Evolutionary conservation across 2,797 vertebrate genomes (phyloP), one percentile per base, ranked within the genome.

Genomic region (Petrocephalus sullivani): DNA sequence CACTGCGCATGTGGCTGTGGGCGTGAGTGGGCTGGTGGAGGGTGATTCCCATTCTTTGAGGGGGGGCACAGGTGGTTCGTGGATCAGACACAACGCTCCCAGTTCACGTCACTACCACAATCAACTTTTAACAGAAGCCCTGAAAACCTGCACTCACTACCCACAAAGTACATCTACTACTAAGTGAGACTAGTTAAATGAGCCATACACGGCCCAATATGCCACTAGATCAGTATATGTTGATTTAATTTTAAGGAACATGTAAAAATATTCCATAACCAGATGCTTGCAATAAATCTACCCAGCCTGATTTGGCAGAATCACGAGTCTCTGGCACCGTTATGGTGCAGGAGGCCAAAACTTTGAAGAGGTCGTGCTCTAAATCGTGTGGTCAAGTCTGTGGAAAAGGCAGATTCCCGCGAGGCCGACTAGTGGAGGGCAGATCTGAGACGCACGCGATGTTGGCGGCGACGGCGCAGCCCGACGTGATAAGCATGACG

Each of bases 401-500:
- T 58, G 3, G 4, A 41, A 75, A 75, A 33, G 28, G 23, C 3
- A 19, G 57, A 5, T 19, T 60, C 57, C 6, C 7, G 37, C 41
- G 46, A 78, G 10, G 61, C 21, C 10, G 14, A 7, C 10, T 28
- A 10, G 14, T 1, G 12, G 71, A 41, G 19, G 87, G 3, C 28
- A 28, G 28, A 28, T 28, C 28, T 28, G 16, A 28, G 49, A 87
- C 94, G 87, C 92, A 98, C 97, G 97, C 92, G 86, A 99, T 21
- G 86, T 98, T 98, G 90, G 96, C 95, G 0, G 91, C 95, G 84
- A 98, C 96, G 0, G 97, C 97, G 0, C 97, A 97, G 86, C 95
- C 97, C 0, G 98, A 98, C 0, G 97, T 98, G 87, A 98, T 92
- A 75, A 98, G 95, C 98, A 99, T 98, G 87, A 96, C 93, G 0